Conservation (phyloP, 2,113 vertebrate species). For the Bambusicola thoracicus region DNA sequence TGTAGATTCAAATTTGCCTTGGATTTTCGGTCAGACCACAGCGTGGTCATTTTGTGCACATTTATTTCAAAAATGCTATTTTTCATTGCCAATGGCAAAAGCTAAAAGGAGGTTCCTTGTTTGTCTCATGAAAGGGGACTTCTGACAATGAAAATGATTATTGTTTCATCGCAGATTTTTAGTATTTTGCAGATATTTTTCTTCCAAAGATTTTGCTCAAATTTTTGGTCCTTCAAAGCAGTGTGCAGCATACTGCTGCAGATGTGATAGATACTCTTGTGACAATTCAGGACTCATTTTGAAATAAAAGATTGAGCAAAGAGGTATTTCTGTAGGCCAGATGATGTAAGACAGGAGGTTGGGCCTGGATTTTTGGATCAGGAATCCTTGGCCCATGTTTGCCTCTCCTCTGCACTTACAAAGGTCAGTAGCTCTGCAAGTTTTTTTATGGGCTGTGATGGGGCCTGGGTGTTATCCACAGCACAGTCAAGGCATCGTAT, state of each 20-base stretch:
- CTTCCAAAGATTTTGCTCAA: conserved; percentile 36
- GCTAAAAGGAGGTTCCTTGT: conserved; percentile 50
- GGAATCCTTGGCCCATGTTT: background rate
- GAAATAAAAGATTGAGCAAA: background rate
- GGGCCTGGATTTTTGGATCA: background rate
- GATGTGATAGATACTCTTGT: background rate
- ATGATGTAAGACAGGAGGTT: background rate
- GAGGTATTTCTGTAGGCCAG: background rate
- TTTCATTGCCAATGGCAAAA: conserved; percentile 31
- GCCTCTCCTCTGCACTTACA: background rate
- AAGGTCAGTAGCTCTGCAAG: background rate
- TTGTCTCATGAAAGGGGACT: conserved; percentile 57
- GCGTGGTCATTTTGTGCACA: conserved; percentile 29
- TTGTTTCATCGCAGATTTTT: conserved; percentile 38
- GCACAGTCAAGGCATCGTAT: rapidly evolving
- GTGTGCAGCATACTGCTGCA: background rate
- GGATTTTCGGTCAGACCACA: conserved; percentile 30
- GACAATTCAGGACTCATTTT: background rate
- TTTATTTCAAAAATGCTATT: conserved; percentile 37
- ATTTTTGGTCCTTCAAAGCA: background rate
- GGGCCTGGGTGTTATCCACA: background rate
- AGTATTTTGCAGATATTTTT: conserved; percentile 31
- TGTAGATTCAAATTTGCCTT: conserved; percentile 41
- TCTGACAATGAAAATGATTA: conserved; percentile 9
- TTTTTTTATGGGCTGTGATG: background rate